Evolutionary conservation across 2,113 vertebrate species (phyloP), one percentile per base, ranked within the genome.

Genomic region (Oreotrochilus melanogaster): DNA sequence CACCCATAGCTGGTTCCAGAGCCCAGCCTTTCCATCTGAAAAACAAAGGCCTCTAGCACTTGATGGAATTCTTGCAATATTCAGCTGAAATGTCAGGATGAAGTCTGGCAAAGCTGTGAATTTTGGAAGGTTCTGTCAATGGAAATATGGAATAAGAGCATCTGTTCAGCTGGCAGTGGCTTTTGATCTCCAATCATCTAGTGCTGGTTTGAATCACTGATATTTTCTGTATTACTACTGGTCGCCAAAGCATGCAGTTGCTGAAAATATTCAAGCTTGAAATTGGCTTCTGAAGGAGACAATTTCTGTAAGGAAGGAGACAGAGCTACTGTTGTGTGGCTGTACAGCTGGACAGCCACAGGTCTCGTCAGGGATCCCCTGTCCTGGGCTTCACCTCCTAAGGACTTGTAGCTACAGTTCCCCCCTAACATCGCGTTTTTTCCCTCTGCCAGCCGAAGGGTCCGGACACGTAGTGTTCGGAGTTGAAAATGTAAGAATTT

Each of bases 81-180:
- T 94, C 86, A 9, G 18, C 92, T 88, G 91, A 97, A 95, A 96
- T 96, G 96, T 97, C 92, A 94, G 64, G 86, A 79, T 93, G 47
- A 84, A 94, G 60, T 69, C 69, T 94, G 88, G 88, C 60, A 95
- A 91, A 90, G 48, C 79, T 94, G 75, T 74, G 86, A 66, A 51
- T 90, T 97, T 96, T 93, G 91, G 86, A 94, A 93, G 75, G 65
- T 33, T 86, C 27, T 93, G 88, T 74, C 88, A 74, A 10, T 73
- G 48, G 80, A 80, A 91, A 91, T 92, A 78, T 15, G 86, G 81
- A 73, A 87, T 72, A 61, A 91, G 94, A 97, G 89, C 94, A 95
- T 96, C 96, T 95, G 96, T 94, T 96, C 82, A 90, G 86, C 92
- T 96, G 95, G 95, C 95, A 93, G 75, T 86, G 95, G 67, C 86